These are phyloP conservation scores for Drosophila varians DNA, from an alignment of 1,140 invertebrate genomes.

Conservation along the genomic window DNA sequence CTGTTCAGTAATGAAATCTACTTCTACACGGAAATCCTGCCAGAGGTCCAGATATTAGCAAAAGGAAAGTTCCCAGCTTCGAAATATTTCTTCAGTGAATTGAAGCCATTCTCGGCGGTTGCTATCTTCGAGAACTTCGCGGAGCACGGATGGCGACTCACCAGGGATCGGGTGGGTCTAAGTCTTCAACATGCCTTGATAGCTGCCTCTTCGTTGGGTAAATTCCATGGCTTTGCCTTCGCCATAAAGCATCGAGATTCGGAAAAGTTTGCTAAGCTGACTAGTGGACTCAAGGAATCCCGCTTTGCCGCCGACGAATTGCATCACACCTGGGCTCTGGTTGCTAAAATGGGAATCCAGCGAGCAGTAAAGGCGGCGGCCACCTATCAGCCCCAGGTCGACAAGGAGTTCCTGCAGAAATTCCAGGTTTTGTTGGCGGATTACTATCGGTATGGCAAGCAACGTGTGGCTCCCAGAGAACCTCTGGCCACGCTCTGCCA, in stretches of 20 bases:
- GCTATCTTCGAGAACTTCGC: constrained; percentile 67
- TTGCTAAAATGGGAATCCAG: constrained; percentile 6
- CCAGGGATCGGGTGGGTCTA: constrained; percentile 49
- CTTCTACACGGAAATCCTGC: constrained; percentile 66
- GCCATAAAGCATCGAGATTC: constrained; percentile 60
- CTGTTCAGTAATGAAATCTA: constrained; percentile 70
- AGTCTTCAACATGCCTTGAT: constrained; percentile 54
- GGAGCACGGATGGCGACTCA: constrained; percentile 55
- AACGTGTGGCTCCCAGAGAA: constrained; percentile 63
- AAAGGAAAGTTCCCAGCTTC: constrained; percentile 43
- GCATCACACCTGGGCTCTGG: constrained; percentile 32
- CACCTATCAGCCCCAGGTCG: constrained; percentile 52
- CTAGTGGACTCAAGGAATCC: constrained; percentile 47
- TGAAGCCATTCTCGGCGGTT: constrained; percentile 31
- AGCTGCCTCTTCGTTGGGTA: constrained; percentile 61
- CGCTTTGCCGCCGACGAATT: constrained; percentile 33
- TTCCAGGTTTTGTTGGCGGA: constrained; percentile 33
- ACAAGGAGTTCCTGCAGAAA: constrained; percentile 52
- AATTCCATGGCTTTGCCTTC: constrained; percentile 71
- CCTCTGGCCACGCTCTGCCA: constrained; percentile 73
- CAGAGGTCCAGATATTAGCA: constrained; percentile 45
- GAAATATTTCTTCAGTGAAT: constrained; percentile 69
- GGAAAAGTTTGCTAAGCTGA: constrained; percentile 46
- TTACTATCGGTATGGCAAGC: constrained; percentile 30
- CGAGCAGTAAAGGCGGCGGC: constrained; percentile 25